Conservation (phyloP, 1,140 invertebrate genomes). For the Bombus superbus region DNA sequence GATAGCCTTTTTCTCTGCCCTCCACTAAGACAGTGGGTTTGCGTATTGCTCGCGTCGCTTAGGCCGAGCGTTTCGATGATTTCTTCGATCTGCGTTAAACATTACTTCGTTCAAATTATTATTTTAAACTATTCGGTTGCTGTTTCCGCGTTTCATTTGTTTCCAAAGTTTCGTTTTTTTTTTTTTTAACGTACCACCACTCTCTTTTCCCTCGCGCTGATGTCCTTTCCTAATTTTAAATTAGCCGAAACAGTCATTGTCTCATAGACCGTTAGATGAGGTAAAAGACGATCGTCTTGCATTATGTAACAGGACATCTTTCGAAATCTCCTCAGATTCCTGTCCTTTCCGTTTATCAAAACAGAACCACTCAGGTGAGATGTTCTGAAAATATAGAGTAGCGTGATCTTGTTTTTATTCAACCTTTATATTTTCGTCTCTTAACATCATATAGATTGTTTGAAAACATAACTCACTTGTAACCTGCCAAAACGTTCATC, state of each 20-base stretch:
- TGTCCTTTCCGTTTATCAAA: constrained; percentile 92
- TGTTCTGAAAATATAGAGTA: constrained; percentile 84
- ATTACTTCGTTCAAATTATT: not conserved
- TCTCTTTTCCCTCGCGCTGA: constrained; percentile 89
- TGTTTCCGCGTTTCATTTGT: not conserved
- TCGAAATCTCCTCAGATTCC: constrained; percentile 92
- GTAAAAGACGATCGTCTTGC: constrained; percentile 96
- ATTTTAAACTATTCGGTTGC: not conserved
- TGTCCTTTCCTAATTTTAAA: constrained; percentile 93
- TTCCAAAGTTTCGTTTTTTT: too few relatives aligned
- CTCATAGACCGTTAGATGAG: constrained; percentile 94
- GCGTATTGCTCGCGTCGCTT: constrained; percentile 90
- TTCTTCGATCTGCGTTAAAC: constrained; percentile 86
- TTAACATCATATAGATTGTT: not conserved
- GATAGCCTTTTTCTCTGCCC: constrained; percentile 96
- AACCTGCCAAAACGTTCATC: constrained; percentile 95
- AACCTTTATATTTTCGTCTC: not conserved
- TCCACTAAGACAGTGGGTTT: constrained; percentile 92
- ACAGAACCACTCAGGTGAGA: constrained; percentile 90
- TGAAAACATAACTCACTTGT: constrained; percentile 87
- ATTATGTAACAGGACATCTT: constrained; percentile 98
- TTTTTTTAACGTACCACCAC: constrained; percentile 82
- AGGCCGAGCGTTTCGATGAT: constrained; percentile 91
- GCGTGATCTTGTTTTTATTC: not conserved
- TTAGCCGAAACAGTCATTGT: constrained; percentile 96